These are phyloP conservation scores for Anabas testudineus DNA, from an alignment of 2,797 vertebrate species.

Conservation along the genomic window DNA sequence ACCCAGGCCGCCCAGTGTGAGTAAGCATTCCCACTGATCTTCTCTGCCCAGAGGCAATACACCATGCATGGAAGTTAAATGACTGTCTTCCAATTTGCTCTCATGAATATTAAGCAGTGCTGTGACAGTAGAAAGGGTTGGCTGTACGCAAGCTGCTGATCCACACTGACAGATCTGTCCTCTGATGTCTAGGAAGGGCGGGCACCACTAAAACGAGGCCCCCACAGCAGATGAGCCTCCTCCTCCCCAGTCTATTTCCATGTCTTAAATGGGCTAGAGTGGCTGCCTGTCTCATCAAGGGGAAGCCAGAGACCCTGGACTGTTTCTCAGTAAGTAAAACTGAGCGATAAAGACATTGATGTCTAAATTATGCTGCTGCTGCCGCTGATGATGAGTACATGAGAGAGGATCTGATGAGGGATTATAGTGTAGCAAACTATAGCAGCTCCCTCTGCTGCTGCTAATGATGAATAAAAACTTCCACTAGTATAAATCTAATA, in stretches of 20 bases:
- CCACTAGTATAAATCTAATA: slow-evolving; percentile 49
- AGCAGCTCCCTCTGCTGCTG: slow-evolving; percentile 80
- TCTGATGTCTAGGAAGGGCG: slow-evolving; percentile 83
- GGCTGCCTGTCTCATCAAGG: slow-evolving; percentile 81
- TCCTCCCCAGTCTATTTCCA: slow-evolving; percentile 78
- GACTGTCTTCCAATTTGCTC: slow-evolving; percentile 94
- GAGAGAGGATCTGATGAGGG: slow-evolving; percentile 75
- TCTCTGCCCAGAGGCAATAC: slow-evolving; percentile 83
- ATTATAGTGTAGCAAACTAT: slow-evolving; percentile 69
- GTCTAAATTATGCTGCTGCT: slow-evolving; percentile 81
- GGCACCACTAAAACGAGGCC: slow-evolving; percentile 68
- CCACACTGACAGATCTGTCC: slow-evolving; percentile 83
- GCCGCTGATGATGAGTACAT: slow-evolving; percentile 72
- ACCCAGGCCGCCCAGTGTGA: slow-evolving; percentile 69
- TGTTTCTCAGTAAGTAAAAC: slow-evolving; percentile 70
- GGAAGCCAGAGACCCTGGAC: slow-evolving; percentile 66
- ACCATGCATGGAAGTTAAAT: slow-evolving; percentile 88
- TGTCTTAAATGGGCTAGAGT: slow-evolving; percentile 82
- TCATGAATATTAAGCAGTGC: slow-evolving; percentile 89
- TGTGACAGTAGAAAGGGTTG: slow-evolving; percentile 82
- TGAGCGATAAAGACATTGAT: slow-evolving; percentile 77
- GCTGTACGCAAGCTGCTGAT: slow-evolving; percentile 81
- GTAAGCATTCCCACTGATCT: slow-evolving; percentile 81
- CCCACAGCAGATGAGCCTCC: slow-evolving; percentile 71
- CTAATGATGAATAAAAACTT: slow-evolving; percentile 66